Conservation (phyloP, 1,140 invertebrate species). For the Penaeus chinensis region DNA sequence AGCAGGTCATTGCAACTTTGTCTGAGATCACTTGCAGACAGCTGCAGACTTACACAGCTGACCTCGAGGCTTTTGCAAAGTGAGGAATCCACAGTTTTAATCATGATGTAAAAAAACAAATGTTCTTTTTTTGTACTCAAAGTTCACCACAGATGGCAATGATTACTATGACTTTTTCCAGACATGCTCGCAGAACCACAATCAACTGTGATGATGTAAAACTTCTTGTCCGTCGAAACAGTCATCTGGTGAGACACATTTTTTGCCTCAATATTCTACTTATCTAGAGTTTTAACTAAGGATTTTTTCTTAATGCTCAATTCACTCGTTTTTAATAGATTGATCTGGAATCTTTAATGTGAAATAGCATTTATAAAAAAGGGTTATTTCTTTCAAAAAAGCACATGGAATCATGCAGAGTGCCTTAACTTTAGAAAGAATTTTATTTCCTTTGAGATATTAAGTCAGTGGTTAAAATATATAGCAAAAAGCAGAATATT, state of each 20-base stretch:
- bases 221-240: constrained; percentile 19
- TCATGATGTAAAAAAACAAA: neutral
- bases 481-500: no score
- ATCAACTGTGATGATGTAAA: constrained; percentile 7
- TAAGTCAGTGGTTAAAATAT: no score
- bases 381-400: no score
- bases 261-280: neutral
- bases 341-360: no score
- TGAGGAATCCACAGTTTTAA: neutral
- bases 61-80: constrained; percentile 45
- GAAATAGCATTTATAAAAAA: no score
- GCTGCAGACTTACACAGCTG: constrained; percentile 4
- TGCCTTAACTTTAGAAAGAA: no score
- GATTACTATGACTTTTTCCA: neutral
- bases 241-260: neutral
- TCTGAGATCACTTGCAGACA: constrained; percentile 33
- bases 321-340: no score
- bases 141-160: neutral
- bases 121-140: neutral
- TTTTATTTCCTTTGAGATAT: no score
- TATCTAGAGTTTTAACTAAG: no score
- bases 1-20: constrained; percentile 27
- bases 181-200: constrained; percentile 4
- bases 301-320: no score
- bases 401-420: no score